These are phyloP conservation scores for Eretmochelys imbricata DNA, from an alignment of 2,113 vertebrate genomes.

Conservation along the genomic window DNA sequence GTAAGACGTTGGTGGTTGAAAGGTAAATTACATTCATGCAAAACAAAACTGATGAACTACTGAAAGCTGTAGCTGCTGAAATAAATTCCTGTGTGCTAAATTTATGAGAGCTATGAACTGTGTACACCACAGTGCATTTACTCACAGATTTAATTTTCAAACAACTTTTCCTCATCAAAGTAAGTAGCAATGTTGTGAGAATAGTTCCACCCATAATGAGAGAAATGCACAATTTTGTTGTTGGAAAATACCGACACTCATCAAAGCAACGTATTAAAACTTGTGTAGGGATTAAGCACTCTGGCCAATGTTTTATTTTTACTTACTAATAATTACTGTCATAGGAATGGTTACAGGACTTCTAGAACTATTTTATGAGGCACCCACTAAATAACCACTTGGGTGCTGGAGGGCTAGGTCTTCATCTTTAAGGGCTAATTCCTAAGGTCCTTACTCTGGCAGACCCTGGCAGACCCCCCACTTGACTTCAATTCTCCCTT, in stretches of 20 bases:
- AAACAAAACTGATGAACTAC: conserved; percentile 78
- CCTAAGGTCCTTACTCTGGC: not conserved
- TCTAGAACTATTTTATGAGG: not conserved
- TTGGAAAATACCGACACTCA: conserved; percentile 53
- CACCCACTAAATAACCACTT: not conserved
- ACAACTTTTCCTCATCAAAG: conserved; percentile 37
- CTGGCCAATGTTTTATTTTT: conserved; percentile 42
- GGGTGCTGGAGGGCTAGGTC: not conserved
- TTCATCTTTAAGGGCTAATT: not conserved
- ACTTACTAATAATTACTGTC: conserved; percentile 30
- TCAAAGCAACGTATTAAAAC: conserved; percentile 15
- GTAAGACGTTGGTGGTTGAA: conserved; percentile 76
- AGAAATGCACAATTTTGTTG: conserved; percentile 60
- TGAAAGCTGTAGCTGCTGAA: conserved; percentile 76
- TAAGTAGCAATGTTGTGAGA: conserved; percentile 58
- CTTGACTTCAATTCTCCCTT: not conserved
- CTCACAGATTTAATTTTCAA: conserved; percentile 67
- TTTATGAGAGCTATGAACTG: conserved; percentile 65
- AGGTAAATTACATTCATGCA: conserved; percentile 75
- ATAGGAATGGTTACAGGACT: not conserved
- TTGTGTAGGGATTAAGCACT: conserved; percentile 12
- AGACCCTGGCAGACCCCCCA: not conserved
- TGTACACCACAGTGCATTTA: conserved; percentile 63
- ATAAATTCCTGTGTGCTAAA: conserved; percentile 75
- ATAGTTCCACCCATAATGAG: conserved; percentile 47